Evolutionary conservation across 2,113 vertebrate genomes (phyloP).

Genomic region (Mormyrus iriodes): DNA sequence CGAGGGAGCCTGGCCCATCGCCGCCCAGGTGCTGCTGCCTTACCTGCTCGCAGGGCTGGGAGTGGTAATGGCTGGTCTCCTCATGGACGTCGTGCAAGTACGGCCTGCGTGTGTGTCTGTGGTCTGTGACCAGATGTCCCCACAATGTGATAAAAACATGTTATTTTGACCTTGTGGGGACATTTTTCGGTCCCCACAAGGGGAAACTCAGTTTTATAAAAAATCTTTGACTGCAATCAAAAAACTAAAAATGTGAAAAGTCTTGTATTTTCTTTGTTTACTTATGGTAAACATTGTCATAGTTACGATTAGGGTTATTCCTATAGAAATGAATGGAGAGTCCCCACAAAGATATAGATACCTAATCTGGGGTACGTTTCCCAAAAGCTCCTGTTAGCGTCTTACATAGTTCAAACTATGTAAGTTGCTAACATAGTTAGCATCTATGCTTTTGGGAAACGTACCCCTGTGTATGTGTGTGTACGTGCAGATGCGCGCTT

Average conservation of each 20-base stretch:
- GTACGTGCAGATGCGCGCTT: too few species aligned
- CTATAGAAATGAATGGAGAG: too few species aligned
- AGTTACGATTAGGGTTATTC: too few species aligned
- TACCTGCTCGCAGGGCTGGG: slow-evolving; percentile 77
- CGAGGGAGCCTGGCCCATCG: slow-evolving; percentile 70
- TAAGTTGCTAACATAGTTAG: neutral
- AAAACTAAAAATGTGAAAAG: neutral
- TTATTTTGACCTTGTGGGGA: neutral
- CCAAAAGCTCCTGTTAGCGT: neutral
- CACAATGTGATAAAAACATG: neutral
- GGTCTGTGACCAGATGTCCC: neutral
- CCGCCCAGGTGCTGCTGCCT: slow-evolving; percentile 69
- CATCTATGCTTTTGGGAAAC: neutral
- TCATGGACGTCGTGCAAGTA: slow-evolving; percentile 85
- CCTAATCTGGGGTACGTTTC: neutral
- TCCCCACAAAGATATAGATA: neutral
- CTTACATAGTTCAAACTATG: neutral
- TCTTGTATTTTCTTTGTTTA: neutral
- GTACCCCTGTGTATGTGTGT: neutral
- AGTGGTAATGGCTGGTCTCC: slow-evolving; percentile 75
- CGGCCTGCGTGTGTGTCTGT: slow-evolving; percentile 32
- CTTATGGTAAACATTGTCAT: neutral
- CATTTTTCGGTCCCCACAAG: neutral
- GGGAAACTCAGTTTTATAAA: neutral
- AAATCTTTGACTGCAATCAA: neutral